Conservation (phyloP, 2,113 vertebrate species). For the Macquaria ambigua region DNA sequence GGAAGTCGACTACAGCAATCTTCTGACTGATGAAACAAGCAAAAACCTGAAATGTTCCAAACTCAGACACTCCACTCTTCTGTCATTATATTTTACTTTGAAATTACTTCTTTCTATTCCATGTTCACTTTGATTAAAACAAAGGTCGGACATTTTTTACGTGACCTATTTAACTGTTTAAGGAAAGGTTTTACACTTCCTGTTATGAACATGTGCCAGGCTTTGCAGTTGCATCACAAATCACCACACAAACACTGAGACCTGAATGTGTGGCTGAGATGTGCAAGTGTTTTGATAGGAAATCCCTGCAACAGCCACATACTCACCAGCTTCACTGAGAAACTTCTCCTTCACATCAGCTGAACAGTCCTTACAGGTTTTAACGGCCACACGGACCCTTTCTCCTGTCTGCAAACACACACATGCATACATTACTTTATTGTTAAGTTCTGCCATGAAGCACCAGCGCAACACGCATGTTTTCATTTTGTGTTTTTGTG, state of each 20-base stretch:
- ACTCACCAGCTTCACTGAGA: conserved; percentile 93
- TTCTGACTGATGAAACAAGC: background rate
- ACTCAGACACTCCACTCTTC: background rate
- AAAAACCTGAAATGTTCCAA: conserved; percentile 2
- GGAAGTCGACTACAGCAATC: conserved; percentile 36
- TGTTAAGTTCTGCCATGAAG: background rate
- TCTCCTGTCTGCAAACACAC: conserved; percentile 86
- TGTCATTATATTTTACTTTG: background rate
- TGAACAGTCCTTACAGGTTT: conserved; percentile 94
- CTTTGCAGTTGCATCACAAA: background rate
- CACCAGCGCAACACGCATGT: too few species aligned
- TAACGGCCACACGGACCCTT: conserved; percentile 88
- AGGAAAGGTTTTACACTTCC: background rate
- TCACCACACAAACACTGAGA: background rate
- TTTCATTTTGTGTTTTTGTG: background rate
- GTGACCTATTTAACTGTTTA: background rate
- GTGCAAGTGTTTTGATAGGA: background rate
- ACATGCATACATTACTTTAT: background rate
- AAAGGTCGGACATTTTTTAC: background rate
- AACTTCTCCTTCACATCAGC: conserved; percentile 94
- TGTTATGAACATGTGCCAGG: background rate
- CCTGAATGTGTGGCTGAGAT: too few species aligned
- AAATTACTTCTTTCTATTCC: background rate
- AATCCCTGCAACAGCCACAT: background rate
- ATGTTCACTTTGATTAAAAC: background rate